Evolutionary conservation across 2,113 vertebrate species (phyloP).

Genomic region (Anas platyrhynchos): DNA sequence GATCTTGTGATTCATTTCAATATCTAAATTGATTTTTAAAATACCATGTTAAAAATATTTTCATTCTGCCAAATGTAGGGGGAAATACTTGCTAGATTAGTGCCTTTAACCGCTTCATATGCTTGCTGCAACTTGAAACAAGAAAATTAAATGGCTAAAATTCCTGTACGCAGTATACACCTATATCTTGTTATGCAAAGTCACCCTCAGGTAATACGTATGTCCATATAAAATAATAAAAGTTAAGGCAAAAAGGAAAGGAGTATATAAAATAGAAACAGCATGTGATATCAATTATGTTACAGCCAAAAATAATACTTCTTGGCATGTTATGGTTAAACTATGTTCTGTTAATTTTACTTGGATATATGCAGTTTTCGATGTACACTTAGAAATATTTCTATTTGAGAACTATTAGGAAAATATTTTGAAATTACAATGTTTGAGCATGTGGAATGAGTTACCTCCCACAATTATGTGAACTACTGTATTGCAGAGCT

Average conservation of each 20-base stretch:
- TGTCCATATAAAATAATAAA: conserved; percentile 11
- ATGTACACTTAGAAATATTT: conserved; percentile 66
- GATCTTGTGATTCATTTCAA: background rate
- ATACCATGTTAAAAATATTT: background rate
- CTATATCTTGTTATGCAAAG: background rate
- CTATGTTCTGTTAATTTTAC: conserved; percentile 2
- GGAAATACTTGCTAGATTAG: background rate
- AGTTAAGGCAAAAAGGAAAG: background rate
- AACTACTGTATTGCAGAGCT: conserved; percentile 70
- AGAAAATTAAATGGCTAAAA: background rate
- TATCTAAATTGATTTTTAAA: conserved; percentile 11
- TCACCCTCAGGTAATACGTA: conserved; percentile 35
- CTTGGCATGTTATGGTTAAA: conserved; percentile 15
- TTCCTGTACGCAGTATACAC: background rate
- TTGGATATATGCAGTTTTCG: conserved; percentile 61
- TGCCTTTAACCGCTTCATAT: background rate
- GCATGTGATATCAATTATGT: conserved; percentile 46
- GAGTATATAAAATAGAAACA: conserved; percentile 13
- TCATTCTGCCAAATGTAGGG: background rate
- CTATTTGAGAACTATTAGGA: conserved; percentile 59
- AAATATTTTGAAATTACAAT: conserved; percentile 67
- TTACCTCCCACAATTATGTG: conserved; percentile 68
- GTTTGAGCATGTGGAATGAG: conserved; percentile 73
- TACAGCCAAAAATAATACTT: conserved; percentile 57
- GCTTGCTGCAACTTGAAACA: background rate